A percentile compares a stretch with the other conserved stretches of the same genome.
These are phyloP conservation scores for Oreotragus oreotragus DNA, from an alignment of 2,113 vertebrate genomes.

Conservation along the genomic window DNA sequence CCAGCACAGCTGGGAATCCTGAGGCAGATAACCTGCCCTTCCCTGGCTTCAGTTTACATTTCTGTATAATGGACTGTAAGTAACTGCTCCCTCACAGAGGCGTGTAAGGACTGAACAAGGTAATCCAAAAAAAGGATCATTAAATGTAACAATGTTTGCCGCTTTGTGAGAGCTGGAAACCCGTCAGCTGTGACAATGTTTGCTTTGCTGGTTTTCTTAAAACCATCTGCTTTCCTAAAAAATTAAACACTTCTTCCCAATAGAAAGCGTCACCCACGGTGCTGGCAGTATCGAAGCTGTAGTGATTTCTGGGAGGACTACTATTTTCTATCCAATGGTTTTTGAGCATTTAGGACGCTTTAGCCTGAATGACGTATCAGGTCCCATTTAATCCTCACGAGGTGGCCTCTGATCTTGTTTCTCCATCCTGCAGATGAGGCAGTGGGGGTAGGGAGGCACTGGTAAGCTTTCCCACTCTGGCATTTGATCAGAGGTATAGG, in stretches of 20 bases:
- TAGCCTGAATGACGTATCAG: background rate
- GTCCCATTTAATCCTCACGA: background rate
- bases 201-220: background rate
- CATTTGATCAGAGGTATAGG: background rate
- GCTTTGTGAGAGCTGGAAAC: background rate
- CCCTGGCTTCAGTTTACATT: background rate
- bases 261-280: background rate
- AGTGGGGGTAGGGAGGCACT: background rate
- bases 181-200: background rate
- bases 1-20: background rate
- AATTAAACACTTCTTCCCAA: background rate
- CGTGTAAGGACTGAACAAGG: background rate
- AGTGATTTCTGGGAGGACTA: background rate
- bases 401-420: background rate
- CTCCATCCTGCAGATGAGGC: background rate
- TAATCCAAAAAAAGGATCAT: background rate
- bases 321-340: background rate
- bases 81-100: background rate
- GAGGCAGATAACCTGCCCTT: background rate
- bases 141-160: background rate
- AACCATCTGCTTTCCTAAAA: background rate
- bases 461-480: background rate
- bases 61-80: background rate
- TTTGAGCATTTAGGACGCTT: background rate
- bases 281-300: background rate